Base-by-base conservation (phyloP, 2,113 vertebrate species). In the Lipotes vexillifer region DNA sequence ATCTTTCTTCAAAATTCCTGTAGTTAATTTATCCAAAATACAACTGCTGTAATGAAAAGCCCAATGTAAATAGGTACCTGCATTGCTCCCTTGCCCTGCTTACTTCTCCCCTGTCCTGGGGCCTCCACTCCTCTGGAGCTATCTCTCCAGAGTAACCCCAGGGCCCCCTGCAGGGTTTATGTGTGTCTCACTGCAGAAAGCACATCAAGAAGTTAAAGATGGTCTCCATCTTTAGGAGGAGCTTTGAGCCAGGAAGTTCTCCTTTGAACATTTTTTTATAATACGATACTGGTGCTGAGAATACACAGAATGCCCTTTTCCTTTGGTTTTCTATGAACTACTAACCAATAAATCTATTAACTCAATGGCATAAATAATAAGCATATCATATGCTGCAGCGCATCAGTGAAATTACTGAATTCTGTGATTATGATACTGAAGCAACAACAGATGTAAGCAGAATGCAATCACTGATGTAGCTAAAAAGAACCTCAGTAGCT, bases 371-470 rank as follows among this genome's bases (percentile, higher is more conserved):
- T 77, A 72, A 38, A 59, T 31, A 69, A 77, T 13, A 44, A 72
- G 12, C 29, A 71, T 17, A 44, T 57, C 33, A 55, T 17, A 38
- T n/a, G 59, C 57, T 93, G 6, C 2, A 33, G 5, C 18, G 20
- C 36, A 29, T 6, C 13, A 8, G 27, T 27, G 41, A 71, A 2
- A 69, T 68, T 68, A 74, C 44, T 25, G 52, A 93, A 61, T 20
- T 49, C 81, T 2, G 0, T 83, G 69, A 94, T 0, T 1, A 86
- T 61, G 87, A 92, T 44, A 57, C 1, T 31, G 38, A 72, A 31
- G 68, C 9, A 95, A 46, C 36, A 96, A 65, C 15, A 90, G 69
- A 7, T 41, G n/a, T 4, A 74, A 96, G 8, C 57, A 96, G 82
- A 69, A 46, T 88, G 11, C 87, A 91, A 59, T 83, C 55, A 89